phyloP scores from a whole-genome alignment of 2,797 vertebrate genomes.

The Cryptoblepharus egeriae region DNA sequence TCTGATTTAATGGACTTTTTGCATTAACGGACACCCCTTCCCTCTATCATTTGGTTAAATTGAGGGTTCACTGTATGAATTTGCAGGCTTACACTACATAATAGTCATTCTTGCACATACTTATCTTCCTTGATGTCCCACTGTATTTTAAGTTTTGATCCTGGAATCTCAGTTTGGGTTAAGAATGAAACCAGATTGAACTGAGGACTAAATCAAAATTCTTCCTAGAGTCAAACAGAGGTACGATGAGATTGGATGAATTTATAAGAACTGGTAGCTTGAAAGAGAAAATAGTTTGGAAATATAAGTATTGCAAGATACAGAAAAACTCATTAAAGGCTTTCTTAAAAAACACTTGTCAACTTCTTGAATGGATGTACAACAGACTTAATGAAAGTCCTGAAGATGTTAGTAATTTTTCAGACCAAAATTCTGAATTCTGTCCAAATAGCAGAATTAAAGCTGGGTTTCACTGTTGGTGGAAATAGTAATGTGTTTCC shows the following conservation, averaged over 20 bases:
- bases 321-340: not conserved
- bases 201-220: not conserved
- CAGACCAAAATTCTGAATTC: not conserved
- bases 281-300: not conserved
- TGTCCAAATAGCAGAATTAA: not conserved
- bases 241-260: not conserved
- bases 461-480: not conserved
- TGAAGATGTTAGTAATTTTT: not conserved
- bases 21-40: too few relatives aligned
- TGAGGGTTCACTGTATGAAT: too few relatives aligned
- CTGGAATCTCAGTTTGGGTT: not conserved
- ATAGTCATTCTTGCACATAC: not conserved
- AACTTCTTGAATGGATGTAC: not conserved
- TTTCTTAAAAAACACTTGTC: not conserved
- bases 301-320: not conserved
- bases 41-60: too few relatives aligned
- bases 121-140: not conserved
- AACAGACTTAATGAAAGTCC: not conserved
- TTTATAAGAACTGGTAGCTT: not conserved
- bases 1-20: too few relatives aligned
- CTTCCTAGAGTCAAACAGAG: not conserved
- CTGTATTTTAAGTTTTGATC: not conserved
- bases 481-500: not conserved
- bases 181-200: not conserved
- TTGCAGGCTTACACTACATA: too few relatives aligned